Evolutionary conservation across 2,113 vertebrate genomes (phyloP).

Genomic region (Spea bombifrons): DNA sequence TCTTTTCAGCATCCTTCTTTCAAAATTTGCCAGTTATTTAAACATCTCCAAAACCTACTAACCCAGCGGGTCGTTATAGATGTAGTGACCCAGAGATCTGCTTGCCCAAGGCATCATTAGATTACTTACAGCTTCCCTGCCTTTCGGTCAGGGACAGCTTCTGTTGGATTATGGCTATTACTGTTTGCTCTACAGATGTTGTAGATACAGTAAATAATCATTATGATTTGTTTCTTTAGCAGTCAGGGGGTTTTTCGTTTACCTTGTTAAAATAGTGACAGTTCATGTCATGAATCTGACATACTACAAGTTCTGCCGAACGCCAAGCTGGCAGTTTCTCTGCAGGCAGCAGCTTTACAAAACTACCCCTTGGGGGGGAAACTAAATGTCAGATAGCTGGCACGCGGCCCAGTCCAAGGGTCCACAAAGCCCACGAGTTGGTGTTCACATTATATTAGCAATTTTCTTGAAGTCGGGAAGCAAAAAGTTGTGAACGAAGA

Average conservation of each 20-base stretch:
- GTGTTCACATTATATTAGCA: too few relatives aligned
- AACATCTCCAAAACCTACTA: too few relatives aligned
- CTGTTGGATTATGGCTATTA: not conserved
- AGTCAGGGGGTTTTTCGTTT: not conserved
- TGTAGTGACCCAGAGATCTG: too few relatives aligned
- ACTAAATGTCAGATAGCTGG: slow-evolving; percentile 37
- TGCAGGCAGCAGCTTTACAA: slow-evolving; percentile 25
- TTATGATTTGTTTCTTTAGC: slow-evolving; percentile 6
- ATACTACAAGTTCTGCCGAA: slow-evolving; percentile 8
- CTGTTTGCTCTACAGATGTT: not conserved
- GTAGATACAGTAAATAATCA: not conserved
- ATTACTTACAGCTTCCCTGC: not conserved
- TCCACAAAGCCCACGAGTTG: not conserved
- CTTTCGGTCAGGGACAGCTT: not conserved
- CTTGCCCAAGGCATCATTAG: not conserved
- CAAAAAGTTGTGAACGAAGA: too few relatives aligned
- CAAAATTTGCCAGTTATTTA: too few relatives aligned
- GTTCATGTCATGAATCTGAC: slow-evolving; percentile 20
- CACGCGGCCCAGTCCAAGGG: slow-evolving; percentile 2
- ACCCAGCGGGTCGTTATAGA: too few relatives aligned
- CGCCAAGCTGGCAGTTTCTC: slow-evolving; percentile 19
- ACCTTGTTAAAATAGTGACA: slow-evolving; percentile 26
- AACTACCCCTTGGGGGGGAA: slow-evolving; percentile 27
- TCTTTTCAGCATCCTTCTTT: too few relatives aligned
- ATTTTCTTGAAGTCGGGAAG: too few relatives aligned